These are phyloP conservation scores for Diadegma fenestrale DNA, from an alignment of 2,888 invertebrate species.

Conservation along the genomic window DNA sequence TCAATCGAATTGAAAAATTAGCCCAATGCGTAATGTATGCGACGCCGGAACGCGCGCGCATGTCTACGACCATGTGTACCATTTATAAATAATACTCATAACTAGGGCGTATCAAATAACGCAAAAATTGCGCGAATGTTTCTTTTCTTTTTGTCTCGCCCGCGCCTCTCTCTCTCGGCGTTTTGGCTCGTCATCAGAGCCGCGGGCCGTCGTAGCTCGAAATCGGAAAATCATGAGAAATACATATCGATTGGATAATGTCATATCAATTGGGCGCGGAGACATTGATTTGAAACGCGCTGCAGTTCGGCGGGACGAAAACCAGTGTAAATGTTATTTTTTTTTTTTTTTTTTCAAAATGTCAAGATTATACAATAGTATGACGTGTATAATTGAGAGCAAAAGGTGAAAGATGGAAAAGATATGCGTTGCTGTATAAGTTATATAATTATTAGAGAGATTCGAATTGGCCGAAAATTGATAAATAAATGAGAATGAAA, in stretches of 20 bases:
- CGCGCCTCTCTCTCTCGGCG: neutral
- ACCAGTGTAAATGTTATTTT: too few relatives aligned
- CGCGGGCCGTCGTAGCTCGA: too few relatives aligned
- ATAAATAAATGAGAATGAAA: conserved; percentile 75
- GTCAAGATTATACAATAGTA: conserved; percentile 53
- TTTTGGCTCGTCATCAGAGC: too few relatives aligned
- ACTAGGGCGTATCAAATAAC: neutral
- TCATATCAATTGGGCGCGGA: too few relatives aligned
- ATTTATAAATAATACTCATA: neutral
- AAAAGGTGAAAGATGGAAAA: conserved; percentile 61
- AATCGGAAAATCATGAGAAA: neutral
- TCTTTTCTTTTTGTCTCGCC: neutral
- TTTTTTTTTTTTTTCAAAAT: conserved; percentile 11
- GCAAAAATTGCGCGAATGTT: neutral
- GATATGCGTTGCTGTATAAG: conserved; percentile 77
- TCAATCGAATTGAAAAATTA: conserved; percentile 40
- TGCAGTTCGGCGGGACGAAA: too few relatives aligned
- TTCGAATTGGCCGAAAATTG: conserved; percentile 76
- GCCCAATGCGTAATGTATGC: too few relatives aligned
- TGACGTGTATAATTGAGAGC: conserved; percentile 65
- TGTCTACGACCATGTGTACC: conserved; percentile 67
- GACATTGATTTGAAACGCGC: too few relatives aligned
- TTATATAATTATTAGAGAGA: conserved; percentile 74
- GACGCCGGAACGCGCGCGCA: too few relatives aligned
- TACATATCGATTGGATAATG: neutral